Conservation (phyloP, 2,113 vertebrate genomes). For the Sinocyclocheilus anshuiensis region DNA sequence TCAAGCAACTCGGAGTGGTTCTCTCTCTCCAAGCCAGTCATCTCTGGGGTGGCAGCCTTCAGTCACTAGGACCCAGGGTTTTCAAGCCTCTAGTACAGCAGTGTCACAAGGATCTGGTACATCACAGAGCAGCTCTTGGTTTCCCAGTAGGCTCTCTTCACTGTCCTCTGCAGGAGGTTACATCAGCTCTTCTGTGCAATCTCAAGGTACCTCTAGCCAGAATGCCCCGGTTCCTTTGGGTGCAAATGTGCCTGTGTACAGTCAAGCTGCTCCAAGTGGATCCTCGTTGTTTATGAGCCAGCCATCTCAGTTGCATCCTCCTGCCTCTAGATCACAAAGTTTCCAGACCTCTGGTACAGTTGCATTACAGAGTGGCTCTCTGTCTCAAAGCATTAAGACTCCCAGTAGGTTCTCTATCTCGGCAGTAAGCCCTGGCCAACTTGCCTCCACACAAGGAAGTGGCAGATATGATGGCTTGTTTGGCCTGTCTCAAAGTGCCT, state of each 20-base stretch:
- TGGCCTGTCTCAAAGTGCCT: background rate
- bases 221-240: too few species aligned
- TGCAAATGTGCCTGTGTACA: too few species aligned
- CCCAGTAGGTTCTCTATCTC: too few species aligned
- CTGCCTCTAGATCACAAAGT: too few species aligned
- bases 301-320: too few species aligned
- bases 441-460: too few species aligned
- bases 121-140: background rate
- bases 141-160: background rate
- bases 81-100: background rate
- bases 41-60: background rate
- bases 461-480: background rate
- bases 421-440: background rate
- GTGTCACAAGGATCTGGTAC: background rate
- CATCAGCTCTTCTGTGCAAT: background rate
- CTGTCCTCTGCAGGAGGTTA: too few species aligned
- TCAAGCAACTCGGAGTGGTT: background rate
- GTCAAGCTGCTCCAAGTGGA: too few species aligned
- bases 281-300: too few species aligned
- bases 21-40: background rate
- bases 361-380: background rate
- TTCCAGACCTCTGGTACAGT: background rate
- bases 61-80: background rate
- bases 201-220: too few species aligned
- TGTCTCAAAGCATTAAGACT: background rate